phyloP scores from a whole-genome alignment of 1,140 invertebrate species.

The Cepaea nemoralis region DNA sequence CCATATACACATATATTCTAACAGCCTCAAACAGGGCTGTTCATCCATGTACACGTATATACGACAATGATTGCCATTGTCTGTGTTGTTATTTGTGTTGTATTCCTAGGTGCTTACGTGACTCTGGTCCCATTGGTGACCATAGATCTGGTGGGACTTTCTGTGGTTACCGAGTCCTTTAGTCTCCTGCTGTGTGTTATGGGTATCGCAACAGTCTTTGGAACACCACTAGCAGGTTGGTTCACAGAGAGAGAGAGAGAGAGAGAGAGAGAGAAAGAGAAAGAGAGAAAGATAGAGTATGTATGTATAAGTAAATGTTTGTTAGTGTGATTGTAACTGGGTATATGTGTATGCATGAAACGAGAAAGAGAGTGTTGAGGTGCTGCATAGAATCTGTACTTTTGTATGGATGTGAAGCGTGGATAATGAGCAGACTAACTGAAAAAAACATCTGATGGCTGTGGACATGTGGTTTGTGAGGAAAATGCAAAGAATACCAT shows the following conservation, averaged over 20 bases:
- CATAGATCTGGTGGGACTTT: conserved; percentile 23
- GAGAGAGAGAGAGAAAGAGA: background rate
- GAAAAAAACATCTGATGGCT: too few relatives aligned
- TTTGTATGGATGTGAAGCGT: too few relatives aligned
- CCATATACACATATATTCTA: too few relatives aligned
- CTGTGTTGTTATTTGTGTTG: too few relatives aligned
- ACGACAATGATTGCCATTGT: too few relatives aligned
- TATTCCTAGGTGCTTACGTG: conserved; percentile 32
- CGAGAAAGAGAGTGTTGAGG: too few relatives aligned
- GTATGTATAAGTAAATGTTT: background rate
- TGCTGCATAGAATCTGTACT: background rate
- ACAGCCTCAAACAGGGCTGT: too few relatives aligned
- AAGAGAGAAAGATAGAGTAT: too few relatives aligned
- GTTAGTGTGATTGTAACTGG: background rate
- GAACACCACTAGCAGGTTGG: conserved; percentile 26
- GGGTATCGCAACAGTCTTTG: conserved; percentile 35
- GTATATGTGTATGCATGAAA: background rate
- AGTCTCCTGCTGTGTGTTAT: conserved; percentile 22
- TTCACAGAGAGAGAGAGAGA: background rate
- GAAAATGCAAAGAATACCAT: too few relatives aligned
- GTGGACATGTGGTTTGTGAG: too few relatives aligned
- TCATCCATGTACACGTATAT: too few relatives aligned
- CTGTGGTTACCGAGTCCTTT: background rate
- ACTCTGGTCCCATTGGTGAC: conserved; percentile 30
- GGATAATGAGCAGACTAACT: too few relatives aligned